These are phyloP conservation scores for Standfussiana lucernea DNA, from an alignment of 2,888 invertebrate species.

Conservation along the genomic window DNA sequence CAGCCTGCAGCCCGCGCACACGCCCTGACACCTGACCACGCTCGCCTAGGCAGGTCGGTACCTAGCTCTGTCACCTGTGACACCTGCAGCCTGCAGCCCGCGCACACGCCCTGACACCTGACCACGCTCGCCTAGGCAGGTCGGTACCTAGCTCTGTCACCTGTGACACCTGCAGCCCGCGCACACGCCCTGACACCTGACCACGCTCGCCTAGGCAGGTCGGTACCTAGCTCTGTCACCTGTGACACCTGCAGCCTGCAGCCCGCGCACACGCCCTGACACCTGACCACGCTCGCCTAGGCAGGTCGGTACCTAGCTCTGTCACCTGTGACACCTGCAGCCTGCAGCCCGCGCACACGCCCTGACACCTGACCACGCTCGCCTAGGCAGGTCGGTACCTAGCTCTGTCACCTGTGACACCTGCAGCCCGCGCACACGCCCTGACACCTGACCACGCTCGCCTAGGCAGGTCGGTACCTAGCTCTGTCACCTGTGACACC, in stretches of 20 bases:
- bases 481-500: slow-evolving; percentile 65
- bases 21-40: slow-evolving; percentile 55
- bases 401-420: background rate
- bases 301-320: slow-evolving; percentile 28
- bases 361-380: slow-evolving; percentile 56
- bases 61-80: slow-evolving; percentile 65
- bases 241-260: slow-evolving; percentile 75
- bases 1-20: slow-evolving; percentile 57
- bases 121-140: slow-evolving; percentile 44
- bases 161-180: slow-evolving; percentile 72
- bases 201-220: slow-evolving; percentile 29
- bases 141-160: background rate
- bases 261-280: slow-evolving; percentile 62
- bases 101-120: slow-evolving; percentile 54
- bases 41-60: slow-evolving; percentile 32
- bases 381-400: slow-evolving; percentile 9
- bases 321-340: slow-evolving; percentile 21
- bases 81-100: slow-evolving; percentile 67
- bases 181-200: slow-evolving; percentile 24
- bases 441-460: slow-evolving; percentile 22
- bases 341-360: slow-evolving; percentile 46
- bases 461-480: slow-evolving; percentile 10
- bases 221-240: slow-evolving; percentile 5
- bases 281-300: slow-evolving; percentile 63
- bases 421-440: slow-evolving; percentile 17